A percentile compares a stretch with the other conserved stretches of the same genome.
These are phyloP conservation scores for Nasonia longicornis DNA, from an alignment of 1,140 invertebrate genomes.

Conservation along the genomic window DNA sequence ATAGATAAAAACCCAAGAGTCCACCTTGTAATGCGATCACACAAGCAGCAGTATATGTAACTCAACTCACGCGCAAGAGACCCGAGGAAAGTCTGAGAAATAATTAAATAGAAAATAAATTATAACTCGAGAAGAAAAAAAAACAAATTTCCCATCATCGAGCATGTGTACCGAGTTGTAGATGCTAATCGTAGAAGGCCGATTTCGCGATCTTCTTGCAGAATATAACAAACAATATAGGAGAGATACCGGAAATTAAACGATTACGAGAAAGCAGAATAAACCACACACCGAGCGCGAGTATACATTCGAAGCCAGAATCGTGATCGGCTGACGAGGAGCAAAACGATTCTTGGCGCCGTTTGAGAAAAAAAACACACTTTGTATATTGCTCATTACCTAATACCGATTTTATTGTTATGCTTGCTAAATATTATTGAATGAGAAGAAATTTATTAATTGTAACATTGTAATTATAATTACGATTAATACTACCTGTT, in stretches of 20 bases:
- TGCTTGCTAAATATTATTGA: constrained; percentile 24
- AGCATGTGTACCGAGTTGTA: constrained; percentile 19
- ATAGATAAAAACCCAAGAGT: background rate
- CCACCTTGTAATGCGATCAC: constrained; percentile 14
- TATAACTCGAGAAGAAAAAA: constrained; percentile 10
- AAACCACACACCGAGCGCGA: background rate
- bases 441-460: constrained; percentile 25
- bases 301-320: background rate
- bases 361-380: background rate
- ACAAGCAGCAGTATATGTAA: background rate
- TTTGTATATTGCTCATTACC: constrained; percentile 9
- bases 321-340: background rate
- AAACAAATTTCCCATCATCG: constrained; percentile 34
- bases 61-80: constrained; percentile 16
- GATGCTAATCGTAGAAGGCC: constrained; percentile 2
- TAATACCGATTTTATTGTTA: constrained; percentile 33
- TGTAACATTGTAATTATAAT: constrained; percentile 35
- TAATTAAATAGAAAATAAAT: constrained; percentile 40
- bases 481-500: background rate
- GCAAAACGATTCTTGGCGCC: background rate
- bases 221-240: background rate
- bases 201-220: constrained; percentile 27
- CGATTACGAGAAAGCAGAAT: background rate
- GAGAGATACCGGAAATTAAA: background rate
- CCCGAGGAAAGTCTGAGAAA: constrained; percentile 45